Evolutionary conservation across 2,797 vertebrate genomes (phyloP).

Genomic region (Alectoris magna): DNA sequence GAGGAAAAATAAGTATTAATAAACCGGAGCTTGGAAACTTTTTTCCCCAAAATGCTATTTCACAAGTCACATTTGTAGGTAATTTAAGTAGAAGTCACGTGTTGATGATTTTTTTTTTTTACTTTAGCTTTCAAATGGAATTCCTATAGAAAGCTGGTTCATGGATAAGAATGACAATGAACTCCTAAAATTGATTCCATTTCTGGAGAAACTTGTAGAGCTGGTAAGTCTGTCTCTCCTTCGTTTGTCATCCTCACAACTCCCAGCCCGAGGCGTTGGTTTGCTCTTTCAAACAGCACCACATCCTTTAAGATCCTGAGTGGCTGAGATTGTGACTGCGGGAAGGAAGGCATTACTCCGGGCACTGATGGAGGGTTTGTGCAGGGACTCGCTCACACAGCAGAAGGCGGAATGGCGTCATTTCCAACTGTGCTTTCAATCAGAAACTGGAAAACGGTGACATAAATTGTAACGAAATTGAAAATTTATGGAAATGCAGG

Average conservation of each 20-base stretch:
- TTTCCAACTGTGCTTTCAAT: background rate
- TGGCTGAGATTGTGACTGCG: background rate
- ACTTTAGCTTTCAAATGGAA: slow-evolving; percentile 95
- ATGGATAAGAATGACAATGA: slow-evolving; percentile 99
- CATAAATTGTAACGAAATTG: fast-evolving
- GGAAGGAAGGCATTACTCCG: background rate
- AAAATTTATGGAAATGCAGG: background rate
- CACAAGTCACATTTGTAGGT: background rate
- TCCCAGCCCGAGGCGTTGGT: too few species aligned
- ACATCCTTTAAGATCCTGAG: background rate
- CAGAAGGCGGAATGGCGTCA: background rate
- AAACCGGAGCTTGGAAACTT: background rate
- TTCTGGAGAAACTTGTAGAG: slow-evolving; percentile 98
- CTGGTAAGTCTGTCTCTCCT: slow-evolving; percentile 85
- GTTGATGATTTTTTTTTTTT: slow-evolving; percentile 2
- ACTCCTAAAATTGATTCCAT: slow-evolving; percentile 97
- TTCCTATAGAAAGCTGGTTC: slow-evolving; percentile 99
- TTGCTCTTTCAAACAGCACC: background rate
- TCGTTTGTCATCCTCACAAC: background rate
- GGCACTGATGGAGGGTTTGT: background rate
- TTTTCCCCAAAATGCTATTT: background rate
- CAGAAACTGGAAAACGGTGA: background rate
- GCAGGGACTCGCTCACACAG: fast-evolving
- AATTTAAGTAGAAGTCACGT: background rate
- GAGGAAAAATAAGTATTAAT: background rate